These are phyloP conservation scores for Candidula unifasciata DNA, from an alignment of 2,888 invertebrate species.

Conservation along the genomic window DNA sequence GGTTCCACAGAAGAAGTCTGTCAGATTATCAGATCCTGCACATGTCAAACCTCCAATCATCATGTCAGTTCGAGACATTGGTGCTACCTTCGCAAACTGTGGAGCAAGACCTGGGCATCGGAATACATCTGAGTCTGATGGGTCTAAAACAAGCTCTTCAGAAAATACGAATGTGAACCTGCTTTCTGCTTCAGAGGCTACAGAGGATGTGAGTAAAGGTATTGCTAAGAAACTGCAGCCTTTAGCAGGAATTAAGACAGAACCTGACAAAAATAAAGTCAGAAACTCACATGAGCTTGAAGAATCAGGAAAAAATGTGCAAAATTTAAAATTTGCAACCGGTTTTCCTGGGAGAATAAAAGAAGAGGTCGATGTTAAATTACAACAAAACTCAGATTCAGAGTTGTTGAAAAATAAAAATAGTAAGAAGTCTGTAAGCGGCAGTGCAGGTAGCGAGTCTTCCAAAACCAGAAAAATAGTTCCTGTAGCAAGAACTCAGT, in stretches of 20 bases:
- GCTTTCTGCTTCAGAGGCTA: background rate
- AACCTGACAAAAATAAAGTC: background rate
- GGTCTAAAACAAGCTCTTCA: background rate
- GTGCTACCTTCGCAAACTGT: background rate
- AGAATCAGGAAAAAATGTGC: background rate
- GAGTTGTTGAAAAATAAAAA: background rate
- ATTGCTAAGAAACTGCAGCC: background rate
- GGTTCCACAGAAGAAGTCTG: background rate
- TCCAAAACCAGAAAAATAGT: background rate
- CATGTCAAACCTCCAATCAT: background rate
- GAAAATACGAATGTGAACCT: background rate
- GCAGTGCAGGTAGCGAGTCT: background rate
- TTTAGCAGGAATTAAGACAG: background rate
- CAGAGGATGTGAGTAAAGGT: background rate
- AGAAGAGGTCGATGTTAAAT: background rate
- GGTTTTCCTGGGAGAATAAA: background rate
- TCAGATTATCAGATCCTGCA: background rate
- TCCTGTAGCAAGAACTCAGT: background rate
- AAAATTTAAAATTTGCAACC: background rate
- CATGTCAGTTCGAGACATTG: conserved; percentile 37
- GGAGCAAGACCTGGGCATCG: background rate
- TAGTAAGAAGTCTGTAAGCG: background rate
- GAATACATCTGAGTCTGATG: background rate
- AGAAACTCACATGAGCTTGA: background rate
- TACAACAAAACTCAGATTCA: background rate